These are phyloP conservation scores for Drosophila niveifrons DNA, from an alignment of 2,888 invertebrate species.

Conservation along the genomic window DNA sequence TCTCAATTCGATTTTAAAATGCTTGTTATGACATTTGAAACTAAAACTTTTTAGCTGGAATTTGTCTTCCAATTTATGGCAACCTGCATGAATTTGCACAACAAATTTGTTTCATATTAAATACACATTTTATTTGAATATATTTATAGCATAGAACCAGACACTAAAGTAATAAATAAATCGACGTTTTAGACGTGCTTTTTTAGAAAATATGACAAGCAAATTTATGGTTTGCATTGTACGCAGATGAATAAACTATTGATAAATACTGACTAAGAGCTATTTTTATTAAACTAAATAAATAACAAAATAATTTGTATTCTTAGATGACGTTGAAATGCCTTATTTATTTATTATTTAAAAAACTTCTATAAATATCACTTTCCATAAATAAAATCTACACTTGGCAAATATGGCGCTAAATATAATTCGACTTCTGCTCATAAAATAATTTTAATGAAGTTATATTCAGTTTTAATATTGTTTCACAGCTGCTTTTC, in stretches of 20 bases:
- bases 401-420: too few species aligned
- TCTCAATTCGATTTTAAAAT: background rate
- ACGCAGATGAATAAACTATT: background rate
- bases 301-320: background rate
- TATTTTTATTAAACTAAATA: background rate
- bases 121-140: background rate
- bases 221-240: background rate
- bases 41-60: background rate
- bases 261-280: background rate
- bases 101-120: background rate
- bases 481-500: background rate
- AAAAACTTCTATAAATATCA: too few species aligned
- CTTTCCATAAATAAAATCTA: too few species aligned
- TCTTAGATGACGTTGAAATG: too few species aligned
- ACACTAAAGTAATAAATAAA: background rate
- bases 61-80: conserved; percentile 3
- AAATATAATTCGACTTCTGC: too few species aligned
- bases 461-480: background rate
- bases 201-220: background rate
- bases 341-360: too few species aligned
- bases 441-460: too few species aligned
- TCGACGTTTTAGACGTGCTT: too few species aligned
- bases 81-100: background rate
- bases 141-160: background rate
- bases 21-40: conserved; percentile 19